A percentile compares a stretch with the other conserved stretches of the same genome.
phyloP scores from a whole-genome alignment of 2,797 vertebrate genomes.

The Muscicapa striata region DNA sequence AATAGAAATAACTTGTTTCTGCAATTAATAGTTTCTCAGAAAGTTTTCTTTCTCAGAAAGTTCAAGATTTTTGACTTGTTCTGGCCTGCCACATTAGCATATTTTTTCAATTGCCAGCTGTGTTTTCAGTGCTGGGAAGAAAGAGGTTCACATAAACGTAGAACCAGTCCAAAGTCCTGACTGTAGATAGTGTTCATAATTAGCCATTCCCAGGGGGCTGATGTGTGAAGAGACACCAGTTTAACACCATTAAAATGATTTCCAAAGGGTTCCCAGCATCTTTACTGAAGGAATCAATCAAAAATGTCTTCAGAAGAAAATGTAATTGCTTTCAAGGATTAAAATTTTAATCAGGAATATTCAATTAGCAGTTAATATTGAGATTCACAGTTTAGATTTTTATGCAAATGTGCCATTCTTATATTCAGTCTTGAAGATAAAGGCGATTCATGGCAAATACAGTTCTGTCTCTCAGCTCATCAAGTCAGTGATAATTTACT shows the following conservation, averaged over 20 bases:
- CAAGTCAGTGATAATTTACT: constrained; percentile 33
- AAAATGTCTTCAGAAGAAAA: constrained; percentile 64
- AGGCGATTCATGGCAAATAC: constrained; percentile 1
- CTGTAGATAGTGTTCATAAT: constrained; percentile 35
- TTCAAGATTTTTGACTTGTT: background rate
- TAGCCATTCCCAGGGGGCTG: constrained; percentile 16
- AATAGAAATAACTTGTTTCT: background rate
- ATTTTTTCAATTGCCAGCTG: background rate
- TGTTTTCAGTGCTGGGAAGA: background rate
- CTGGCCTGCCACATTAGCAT: background rate
- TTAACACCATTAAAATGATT: constrained; percentile 47
- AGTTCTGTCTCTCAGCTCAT: constrained; percentile 6
- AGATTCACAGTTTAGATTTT: constrained; percentile 66
- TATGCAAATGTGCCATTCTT: constrained; percentile 60
- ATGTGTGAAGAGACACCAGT: background rate
- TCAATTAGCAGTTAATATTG: constrained; percentile 66
- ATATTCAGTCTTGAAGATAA: constrained; percentile 56
- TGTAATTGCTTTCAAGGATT: constrained; percentile 70
- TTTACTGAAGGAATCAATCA: constrained; percentile 15
- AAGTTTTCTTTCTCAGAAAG: background rate
- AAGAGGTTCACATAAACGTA: background rate
- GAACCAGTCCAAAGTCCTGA: background rate
- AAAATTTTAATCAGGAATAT: constrained; percentile 70
- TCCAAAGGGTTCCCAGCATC: constrained; percentile 20
- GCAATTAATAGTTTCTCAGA: background rate